Conservation (phyloP, 2,888 invertebrate genomes). For the Pristionchus entomophagus region DNA sequence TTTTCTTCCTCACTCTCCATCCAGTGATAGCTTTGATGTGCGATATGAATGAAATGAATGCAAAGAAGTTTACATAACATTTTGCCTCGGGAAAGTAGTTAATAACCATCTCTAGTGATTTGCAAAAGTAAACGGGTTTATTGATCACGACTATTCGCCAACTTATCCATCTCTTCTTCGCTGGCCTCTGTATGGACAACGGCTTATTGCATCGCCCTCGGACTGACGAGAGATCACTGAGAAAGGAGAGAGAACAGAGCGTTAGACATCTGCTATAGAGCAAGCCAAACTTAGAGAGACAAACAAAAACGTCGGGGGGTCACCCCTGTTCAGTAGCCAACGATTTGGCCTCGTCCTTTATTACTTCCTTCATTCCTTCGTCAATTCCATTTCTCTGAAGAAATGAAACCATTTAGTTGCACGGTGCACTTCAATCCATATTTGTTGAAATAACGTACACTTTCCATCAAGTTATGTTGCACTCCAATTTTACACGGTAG, state of each 20-base stretch:
- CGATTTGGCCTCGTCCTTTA: not conserved
- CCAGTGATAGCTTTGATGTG: no score
- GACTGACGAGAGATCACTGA: not conserved
- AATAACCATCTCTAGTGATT: no score
- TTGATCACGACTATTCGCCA: no score
- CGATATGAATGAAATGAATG: no score
- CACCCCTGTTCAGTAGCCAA: slow-evolving; percentile 16
- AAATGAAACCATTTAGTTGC: not conserved
- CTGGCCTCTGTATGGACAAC: not conserved
- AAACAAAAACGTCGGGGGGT: slow-evolving; percentile 15
- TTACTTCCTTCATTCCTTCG: not conserved
- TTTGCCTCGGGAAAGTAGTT: no score
- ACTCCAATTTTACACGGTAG: not conserved
- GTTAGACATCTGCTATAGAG: not conserved
- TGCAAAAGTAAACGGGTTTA: no score
- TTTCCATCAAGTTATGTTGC: not conserved
- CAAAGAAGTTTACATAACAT: no score
- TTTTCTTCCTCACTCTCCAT: no score
- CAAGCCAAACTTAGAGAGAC: not conserved
- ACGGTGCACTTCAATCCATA: not conserved
- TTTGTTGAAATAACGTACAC: not conserved
- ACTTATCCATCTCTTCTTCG: not conserved
- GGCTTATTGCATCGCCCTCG: not conserved
- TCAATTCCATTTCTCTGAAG: not conserved
- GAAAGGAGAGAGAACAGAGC: not conserved